Percentiles rank a stretch among this genome's conserved stretches.
These are phyloP conservation scores for Diorhabda carinulata DNA, from an alignment of 1,140 invertebrate species.

Conservation along the genomic window DNA sequence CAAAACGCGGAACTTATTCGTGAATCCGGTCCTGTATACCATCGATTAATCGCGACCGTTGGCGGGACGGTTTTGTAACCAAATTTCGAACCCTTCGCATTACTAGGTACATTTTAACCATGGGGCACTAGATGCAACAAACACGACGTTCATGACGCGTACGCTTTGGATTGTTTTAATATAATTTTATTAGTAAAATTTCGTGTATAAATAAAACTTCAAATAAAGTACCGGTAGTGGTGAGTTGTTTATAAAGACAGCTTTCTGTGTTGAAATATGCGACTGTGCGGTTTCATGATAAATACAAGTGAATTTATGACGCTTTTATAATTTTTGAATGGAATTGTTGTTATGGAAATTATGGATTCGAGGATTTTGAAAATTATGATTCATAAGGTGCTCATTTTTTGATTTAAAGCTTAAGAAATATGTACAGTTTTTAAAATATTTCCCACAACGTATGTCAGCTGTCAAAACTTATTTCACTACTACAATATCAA, in stretches of 20 bases:
- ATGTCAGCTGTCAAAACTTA: background rate
- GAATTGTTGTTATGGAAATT: background rate
- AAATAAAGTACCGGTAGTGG: no score
- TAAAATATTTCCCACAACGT: background rate
- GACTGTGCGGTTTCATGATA: no score
- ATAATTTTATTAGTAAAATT: no score
- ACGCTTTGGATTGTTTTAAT: no score
- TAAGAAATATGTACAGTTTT: no score
- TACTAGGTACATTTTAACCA: background rate
- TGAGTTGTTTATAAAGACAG: no score
- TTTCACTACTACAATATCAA: no score
- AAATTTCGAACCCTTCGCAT: background rate
- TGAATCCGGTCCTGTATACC: background rate
- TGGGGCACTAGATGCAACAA: background rate
- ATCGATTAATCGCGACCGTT: constrained; percentile 1
- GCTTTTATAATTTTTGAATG: no score
- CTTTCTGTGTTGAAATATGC: no score
- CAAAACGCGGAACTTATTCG: background rate
- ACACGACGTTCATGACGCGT: background rate
- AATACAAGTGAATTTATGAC: no score
- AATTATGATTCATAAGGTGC: constrained; percentile 1
- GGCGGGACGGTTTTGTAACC: background rate
- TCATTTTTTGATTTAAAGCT: no score
- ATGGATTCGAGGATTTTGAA: constrained; percentile 2
- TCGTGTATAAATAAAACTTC: no score